These are phyloP conservation scores for Procambarus virginalis DNA, from an alignment of 1,140 invertebrate genomes.

Conservation along the genomic window DNA sequence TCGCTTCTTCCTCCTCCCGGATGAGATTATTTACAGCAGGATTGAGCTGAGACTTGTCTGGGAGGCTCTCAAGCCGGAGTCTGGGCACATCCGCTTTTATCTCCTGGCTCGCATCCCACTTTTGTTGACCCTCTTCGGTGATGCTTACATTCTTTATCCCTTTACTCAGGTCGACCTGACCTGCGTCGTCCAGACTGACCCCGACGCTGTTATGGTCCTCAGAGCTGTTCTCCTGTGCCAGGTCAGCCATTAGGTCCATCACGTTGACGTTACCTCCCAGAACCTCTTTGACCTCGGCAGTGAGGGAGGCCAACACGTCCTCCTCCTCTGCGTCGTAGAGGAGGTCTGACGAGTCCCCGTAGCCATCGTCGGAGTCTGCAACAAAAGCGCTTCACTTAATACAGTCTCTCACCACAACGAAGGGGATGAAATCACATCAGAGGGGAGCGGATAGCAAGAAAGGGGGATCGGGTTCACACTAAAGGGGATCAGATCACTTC, in stretches of 20 bases:
- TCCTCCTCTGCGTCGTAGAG: slow-evolving; percentile 60
- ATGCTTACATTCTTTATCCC: not conserved
- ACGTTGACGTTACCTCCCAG: slow-evolving; percentile 38
- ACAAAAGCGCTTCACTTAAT: not conserved
- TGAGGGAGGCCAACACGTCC: slow-evolving; percentile 26
- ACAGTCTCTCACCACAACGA: no score
- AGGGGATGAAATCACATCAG: no score
- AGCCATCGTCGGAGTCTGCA: slow-evolving; percentile 58
- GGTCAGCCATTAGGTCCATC: slow-evolving; percentile 4
- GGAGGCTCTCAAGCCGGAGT: slow-evolving; percentile 11
- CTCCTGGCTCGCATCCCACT: not conserved
- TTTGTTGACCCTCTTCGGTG: not conserved
- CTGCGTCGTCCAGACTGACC: not conserved
- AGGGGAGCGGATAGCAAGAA: no score
- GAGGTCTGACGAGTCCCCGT: slow-evolving; percentile 57
- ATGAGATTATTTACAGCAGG: not conserved
- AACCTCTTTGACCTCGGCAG: slow-evolving; percentile 32
- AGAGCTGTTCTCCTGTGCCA: not conserved
- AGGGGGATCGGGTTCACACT: no score
- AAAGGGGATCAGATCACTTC: no score
- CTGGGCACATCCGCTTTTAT: slow-evolving; percentile 36
- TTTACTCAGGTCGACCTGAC: not conserved
- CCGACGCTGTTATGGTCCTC: not conserved
- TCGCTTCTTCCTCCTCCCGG: not conserved
- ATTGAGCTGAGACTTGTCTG: slow-evolving; percentile 4